A percentile compares a stretch with the other conserved stretches of the same genome.
phyloP scores from a whole-genome alignment of 2,888 invertebrate species.

The Tipula lateralis region DNA sequence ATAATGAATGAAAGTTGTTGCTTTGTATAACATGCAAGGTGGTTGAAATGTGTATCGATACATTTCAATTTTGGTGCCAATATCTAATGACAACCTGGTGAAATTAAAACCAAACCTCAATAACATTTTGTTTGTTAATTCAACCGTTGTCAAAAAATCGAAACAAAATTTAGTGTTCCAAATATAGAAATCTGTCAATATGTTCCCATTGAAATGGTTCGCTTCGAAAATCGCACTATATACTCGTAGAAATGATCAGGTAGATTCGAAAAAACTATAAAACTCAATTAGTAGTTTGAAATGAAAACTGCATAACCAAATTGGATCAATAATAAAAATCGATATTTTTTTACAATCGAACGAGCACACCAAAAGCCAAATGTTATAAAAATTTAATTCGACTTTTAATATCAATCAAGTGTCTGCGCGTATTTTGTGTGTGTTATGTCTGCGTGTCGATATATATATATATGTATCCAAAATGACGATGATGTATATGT shows the following conservation, averaged over 20 bases:
- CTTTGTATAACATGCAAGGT: not conserved
- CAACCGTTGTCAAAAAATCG: not conserved
- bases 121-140: not conserved
- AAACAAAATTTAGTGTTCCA: not conserved
- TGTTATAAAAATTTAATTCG: not conserved
- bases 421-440: not conserved
- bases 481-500: not conserved
- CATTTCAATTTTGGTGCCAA: not conserved
- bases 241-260: not conserved
- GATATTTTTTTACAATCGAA: not conserved
- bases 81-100: constrained; percentile 19
- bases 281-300: not conserved
- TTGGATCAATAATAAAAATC: not conserved
- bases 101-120: constrained; percentile 8
- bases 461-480: not conserved
- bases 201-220: not conserved
- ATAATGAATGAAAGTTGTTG: not conserved
- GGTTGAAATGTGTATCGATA: not conserved
- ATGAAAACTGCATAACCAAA: not conserved
- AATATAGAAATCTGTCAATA: constrained; percentile 19
- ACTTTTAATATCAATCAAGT: not conserved
- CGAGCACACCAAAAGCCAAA: not conserved
- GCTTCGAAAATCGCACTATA: not conserved
- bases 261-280: not conserved
- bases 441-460: not conserved